Evolutionary conservation across 2,113 vertebrate species (phyloP).

Genomic region (Mirounga angustirostris): DNA sequence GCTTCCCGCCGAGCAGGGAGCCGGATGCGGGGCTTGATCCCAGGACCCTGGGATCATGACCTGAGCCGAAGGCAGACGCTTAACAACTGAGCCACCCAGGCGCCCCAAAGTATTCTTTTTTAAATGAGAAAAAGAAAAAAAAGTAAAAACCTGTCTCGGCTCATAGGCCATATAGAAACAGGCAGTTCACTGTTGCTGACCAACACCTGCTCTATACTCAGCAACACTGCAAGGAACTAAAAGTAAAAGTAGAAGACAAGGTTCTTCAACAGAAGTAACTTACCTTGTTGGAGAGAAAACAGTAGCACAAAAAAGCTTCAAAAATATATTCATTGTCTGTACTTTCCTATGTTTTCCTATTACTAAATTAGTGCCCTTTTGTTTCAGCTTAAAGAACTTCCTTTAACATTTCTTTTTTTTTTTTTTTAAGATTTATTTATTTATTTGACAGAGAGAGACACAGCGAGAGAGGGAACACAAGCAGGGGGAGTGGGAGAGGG

Average conservation of each 20-base stretch:
- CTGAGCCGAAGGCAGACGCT: too few relatives aligned
- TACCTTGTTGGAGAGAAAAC: background rate
- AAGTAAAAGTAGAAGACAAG: background rate
- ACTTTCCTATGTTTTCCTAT: background rate
- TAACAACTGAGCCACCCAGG: too few relatives aligned
- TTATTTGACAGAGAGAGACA: too few relatives aligned
- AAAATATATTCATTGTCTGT: background rate
- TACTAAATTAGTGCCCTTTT: background rate
- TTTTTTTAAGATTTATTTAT: too few relatives aligned
- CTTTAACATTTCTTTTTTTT: background rate
- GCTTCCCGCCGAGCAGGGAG: too few relatives aligned
- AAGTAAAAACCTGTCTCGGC: background rate
- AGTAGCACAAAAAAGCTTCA: background rate
- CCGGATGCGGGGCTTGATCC: too few relatives aligned
- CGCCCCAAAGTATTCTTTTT: background rate
- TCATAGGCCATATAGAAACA: background rate
- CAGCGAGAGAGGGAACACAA: too few relatives aligned
- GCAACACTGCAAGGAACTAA: background rate
- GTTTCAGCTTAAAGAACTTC: background rate
- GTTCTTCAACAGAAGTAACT: background rate
- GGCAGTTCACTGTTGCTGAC: background rate
- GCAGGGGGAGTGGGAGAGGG: too few relatives aligned
- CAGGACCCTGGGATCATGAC: too few relatives aligned
- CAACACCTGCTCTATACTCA: background rate
- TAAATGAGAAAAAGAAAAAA: background rate